Base-by-base conservation (phyloP, 2,113 vertebrate species). In the Cygnus buccinator region DNA sequence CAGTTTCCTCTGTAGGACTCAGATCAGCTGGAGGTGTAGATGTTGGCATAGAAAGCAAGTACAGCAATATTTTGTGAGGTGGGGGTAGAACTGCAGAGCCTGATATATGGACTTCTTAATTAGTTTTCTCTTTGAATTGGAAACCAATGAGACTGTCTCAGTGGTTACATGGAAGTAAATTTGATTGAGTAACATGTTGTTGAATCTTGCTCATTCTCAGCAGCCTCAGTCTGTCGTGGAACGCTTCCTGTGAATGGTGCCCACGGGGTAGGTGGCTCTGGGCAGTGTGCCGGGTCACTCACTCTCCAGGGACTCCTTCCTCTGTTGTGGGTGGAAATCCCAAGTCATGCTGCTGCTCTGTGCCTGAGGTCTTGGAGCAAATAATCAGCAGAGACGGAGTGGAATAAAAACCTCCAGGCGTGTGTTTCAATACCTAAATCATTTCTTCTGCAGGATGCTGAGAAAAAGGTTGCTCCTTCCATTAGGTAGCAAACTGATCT, bases 221-320 rank as follows among this genome's bases (percentile, higher is more conserved):
- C n/a, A 70, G 46, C 20, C 28, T 13, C 19, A 29, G 44, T 43
- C 2, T 2, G 52, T 74, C 22, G 14, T 39, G 11, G 61, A 44
- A n/a, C 37, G 46, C 17, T 10, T 75, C 21, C 8, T 16, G 54
- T 1, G 0, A 21, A 2, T 46, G 39, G 26, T 31, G 37, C 15
- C 25, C 13, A 22, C 7, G 48, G 18, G 33, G 14, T 2, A 7
- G 29, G 31, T 73, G 54, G 11, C 55, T 57, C 48, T 44, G 43
- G 81, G 41, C 48, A 74, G 43, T 10, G 54, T 33, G 29, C 46
- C 52, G 46, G 25, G 18, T 63, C 23, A 11, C 29, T 52, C 23
- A 7, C 14, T 62, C 5, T 0, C 6, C 10, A 25, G 33, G 39
- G 59, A 39, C 26, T 43, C 0, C 11, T 43, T 48, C 46, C 46